Base-by-base conservation (phyloP, 1,140 invertebrate genomes). In the Triops longicaudatus region DNA sequence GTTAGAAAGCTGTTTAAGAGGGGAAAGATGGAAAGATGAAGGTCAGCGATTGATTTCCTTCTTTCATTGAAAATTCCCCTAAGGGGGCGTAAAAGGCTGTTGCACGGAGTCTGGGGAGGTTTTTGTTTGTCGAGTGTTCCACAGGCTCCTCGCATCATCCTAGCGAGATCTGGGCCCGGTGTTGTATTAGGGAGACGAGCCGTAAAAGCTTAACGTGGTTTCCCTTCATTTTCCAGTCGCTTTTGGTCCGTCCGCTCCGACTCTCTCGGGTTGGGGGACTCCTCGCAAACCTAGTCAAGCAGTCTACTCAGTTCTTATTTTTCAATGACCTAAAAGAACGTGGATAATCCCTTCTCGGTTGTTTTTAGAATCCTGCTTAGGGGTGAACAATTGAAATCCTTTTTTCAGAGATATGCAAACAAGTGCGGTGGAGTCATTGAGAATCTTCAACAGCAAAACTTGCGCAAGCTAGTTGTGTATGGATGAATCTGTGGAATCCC, bases 151-250 rank as follows among this genome's bases (percentile, higher is more conserved):
- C 50, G 17, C 50, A 63, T 9, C 50, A 63, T 63, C 50, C 50
- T 22, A 17, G 22, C 14, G 50, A 63, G 50, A 63, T 63, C 50
- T 63, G n/a, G 31, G 31, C 31, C 31, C 31, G 31, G 14, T 63
- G 22, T 63, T n/a, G 50, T 63, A 5, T 63, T 63, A 17, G 50
- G 50, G 50, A 63, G 50, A 5, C 50, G 50, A 63, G 22, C 50
- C 22, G 50, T 63, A 63, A 63, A 37, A 63, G 50, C 50, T 63
- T 17, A 63, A 63, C 50, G 50, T 22, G 50, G 50, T 63, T 63
- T 63, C 50, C 22, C 50, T 63, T 14, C 14, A 63, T 63, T 63
- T 63, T 63, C 50, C 50, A 63, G 50, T 63, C 50, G 50, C 50
- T 63, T 63, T 63, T 17, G 50, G 50, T 63, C 50, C 50, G 50